Evolutionary conservation across 1,140 invertebrate species (phyloP).

Genomic region (Antheraea pernyi): DNA sequence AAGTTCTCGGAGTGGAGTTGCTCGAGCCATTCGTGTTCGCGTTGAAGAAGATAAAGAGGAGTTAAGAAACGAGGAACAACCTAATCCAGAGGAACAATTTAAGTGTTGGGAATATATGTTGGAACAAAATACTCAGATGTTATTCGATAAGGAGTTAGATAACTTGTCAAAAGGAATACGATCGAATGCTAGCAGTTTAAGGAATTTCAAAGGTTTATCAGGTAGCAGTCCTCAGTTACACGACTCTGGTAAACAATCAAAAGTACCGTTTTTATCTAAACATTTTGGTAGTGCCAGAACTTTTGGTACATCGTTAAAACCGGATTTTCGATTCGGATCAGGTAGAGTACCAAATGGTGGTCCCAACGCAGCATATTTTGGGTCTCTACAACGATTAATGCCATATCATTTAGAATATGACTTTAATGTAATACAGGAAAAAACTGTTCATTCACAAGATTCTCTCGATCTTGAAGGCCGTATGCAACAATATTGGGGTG

Average conservation of each 20-base stretch:
- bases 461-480: slow-evolving; percentile 88
- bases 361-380: slow-evolving; percentile 91
- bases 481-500: slow-evolving; percentile 93
- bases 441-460: slow-evolving; percentile 81
- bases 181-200: slow-evolving; percentile 69
- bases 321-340: slow-evolving; percentile 74
- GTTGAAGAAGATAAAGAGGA: slow-evolving; percentile 83
- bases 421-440: slow-evolving; percentile 89
- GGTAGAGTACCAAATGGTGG: slow-evolving; percentile 81
- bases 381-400: slow-evolving; percentile 89
- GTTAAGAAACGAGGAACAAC: slow-evolving; percentile 73
- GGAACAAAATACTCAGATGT: slow-evolving; percentile 92
- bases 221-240: slow-evolving; percentile 81
- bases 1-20: slow-evolving; percentile 80
- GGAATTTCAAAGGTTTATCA: slow-evolving; percentile 76
- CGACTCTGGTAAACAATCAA: slow-evolving; percentile 62
- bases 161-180: slow-evolving; percentile 85
- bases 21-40: slow-evolving; percentile 78
- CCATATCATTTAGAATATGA: slow-evolving; percentile 92
- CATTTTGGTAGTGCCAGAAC: slow-evolving; percentile 90
- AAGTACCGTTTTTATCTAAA: slow-evolving; percentile 83
- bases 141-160: slow-evolving; percentile 93
- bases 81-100: slow-evolving; percentile 89
- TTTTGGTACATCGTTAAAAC: slow-evolving; percentile 60
- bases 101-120: slow-evolving; percentile 96